A percentile compares a stretch with the other conserved stretches of the same genome.
Conservation (phyloP, 1,140 invertebrate species). For the Argopecten irradians region DNA sequence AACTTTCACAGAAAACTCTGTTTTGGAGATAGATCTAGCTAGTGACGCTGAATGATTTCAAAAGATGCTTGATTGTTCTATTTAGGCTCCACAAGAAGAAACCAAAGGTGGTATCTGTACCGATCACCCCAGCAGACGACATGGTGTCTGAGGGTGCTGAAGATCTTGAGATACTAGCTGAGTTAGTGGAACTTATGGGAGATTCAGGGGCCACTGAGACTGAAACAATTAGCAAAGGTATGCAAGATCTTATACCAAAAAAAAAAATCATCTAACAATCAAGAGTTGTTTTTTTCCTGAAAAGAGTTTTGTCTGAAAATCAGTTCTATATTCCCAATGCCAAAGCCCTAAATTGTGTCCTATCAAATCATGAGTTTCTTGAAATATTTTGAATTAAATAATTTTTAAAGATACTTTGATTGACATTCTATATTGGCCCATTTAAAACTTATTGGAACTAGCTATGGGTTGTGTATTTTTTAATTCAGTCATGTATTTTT, state of each 20-base stretch:
- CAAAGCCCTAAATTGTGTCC: not conserved
- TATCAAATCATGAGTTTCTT: no score
- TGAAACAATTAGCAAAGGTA: not conserved
- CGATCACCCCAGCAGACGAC: constrained; percentile 49
- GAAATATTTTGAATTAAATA: no score
- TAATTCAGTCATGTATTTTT: no score
- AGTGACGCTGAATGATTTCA: not conserved
- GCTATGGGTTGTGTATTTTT: no score
- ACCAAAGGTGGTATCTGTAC: constrained; percentile 34
- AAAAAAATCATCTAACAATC: not conserved
- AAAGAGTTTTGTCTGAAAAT: no score
- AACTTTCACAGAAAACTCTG: no score
- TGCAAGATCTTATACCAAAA: not conserved
- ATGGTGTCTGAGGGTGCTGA: constrained; percentile 51
- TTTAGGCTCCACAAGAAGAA: constrained; percentile 56
- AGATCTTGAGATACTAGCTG: constrained; percentile 60
- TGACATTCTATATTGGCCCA: no score
- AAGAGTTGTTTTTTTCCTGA: not conserved
- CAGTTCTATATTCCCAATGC: no score
- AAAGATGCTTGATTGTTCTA: not conserved
- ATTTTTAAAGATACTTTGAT: no score
- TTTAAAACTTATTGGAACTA: no score
- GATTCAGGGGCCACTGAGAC: constrained; percentile 46
- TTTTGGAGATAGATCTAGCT: not conserved
- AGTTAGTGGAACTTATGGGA: constrained; percentile 60